Evolutionary conservation across 2,797 vertebrate genomes (phyloP), one percentile per base, ranked within the genome.

Genomic region (Apogon talboti): DNA sequence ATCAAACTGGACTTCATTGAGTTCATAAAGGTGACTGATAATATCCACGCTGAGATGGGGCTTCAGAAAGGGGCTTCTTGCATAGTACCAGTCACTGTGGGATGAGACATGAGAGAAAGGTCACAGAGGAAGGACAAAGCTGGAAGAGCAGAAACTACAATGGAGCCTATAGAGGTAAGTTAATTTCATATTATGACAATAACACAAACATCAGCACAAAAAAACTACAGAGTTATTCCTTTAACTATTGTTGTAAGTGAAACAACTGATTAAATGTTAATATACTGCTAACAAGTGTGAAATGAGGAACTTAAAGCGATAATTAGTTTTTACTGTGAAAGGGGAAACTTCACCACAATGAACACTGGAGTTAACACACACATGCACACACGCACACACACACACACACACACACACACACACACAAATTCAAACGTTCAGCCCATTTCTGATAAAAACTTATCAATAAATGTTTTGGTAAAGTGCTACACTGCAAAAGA

Each of bases 1-100:
- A 79, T 99, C 97, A 87, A 99, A 98, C 77, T 97, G 95, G 49
- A 99, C 89, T 0, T 99, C 96, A 6, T 96, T 98, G 74, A 99
- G 95, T 84, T 99, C 97, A 11, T 99, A 99, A 28, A 99, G 93
- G 15, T 96, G 95, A 78, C 82, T 96, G 71, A 98, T 93, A 57
- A 99, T 96, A 80, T 98, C 96, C 43, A 92, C 95, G 71, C 92
- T 96, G 52, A 96, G 93, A 78, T 95, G 94, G 7, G 95, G 83
- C 86, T 96, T 97, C 82, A 98, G 88, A 73, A 99, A 96, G 15
- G 97, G 98, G 83, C 96, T 99, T 76, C 96, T 93, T 71, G 93
- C 92, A 67, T 96, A 97, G 89, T 96, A 99, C 97, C 97, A 99
- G 83, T 98, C 97, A 83, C 98, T 99, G 76, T 4, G 14, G 8